Evolutionary conservation across 2,113 vertebrate genomes (phyloP), one percentile per base, ranked within the genome.

Genomic region (Orcinus orca): DNA sequence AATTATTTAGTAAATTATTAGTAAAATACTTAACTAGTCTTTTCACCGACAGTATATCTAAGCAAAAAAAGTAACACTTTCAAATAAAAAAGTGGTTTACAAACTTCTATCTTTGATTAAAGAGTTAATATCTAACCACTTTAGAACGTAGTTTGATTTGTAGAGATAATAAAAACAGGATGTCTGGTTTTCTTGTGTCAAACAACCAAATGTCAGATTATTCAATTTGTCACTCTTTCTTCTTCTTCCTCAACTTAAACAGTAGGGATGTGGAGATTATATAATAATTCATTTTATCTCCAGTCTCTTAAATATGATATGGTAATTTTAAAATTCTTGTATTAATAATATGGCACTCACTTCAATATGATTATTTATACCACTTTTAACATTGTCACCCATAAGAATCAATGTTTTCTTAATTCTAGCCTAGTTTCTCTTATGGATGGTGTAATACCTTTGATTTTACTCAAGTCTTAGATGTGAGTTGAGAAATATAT

Each of bases 361-460:
- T 58, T 29, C 23, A 47, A n/a, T 88, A 85, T 63, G 8, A 3
- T 20, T 53, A 1, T 7, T 84, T n/a, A 47, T 36, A 63, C 8
- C 25, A 55, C 21, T 67, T 93, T 82, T 60, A 55, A 26, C 1
- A 71, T 33, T 70, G 15, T 60, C 29, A 87, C 5, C 5, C 7
- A 14, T 25, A 89, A 33, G 0, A 90, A 23, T n/a, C 44, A 93
- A 63, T n/a, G 17, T 44, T 80, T 96, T 86, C n/a, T 88, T 81
- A 70, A 74, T 81, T 70, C 5, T 89, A 41, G 21, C 8, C 23
- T 2, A 60, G 6, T 71, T 93, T 86, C n/a, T 79, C n/a, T 60
- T 44, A 53, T 7, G 12, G 29, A 33, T 41, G 21, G 2, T 47
- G 0, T 1, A 67, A 5, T 31, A 31, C 1, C 2, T 55, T 90